These are phyloP conservation scores for Eriocheir sinensis DNA, from an alignment of 1,140 invertebrate species.

Conservation along the genomic window DNA sequence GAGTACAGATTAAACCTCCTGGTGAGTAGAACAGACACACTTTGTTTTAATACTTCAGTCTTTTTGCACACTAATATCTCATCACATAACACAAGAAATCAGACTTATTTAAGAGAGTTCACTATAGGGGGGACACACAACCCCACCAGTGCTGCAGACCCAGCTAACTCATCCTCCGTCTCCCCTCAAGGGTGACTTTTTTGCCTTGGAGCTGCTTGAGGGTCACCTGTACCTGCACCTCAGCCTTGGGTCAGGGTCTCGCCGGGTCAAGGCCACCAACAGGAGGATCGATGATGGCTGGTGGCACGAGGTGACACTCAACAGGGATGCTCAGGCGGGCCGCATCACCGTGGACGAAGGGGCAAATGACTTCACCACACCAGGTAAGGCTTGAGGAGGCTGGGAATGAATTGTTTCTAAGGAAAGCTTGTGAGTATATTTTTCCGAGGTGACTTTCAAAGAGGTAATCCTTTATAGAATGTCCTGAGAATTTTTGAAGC, in stretches of 20 bases:
- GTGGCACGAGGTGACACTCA: conserved; percentile 94
- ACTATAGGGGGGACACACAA: background rate
- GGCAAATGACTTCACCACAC: conserved; percentile 94
- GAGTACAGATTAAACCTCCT: no score
- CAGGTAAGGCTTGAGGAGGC: no score
- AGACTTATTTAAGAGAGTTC: background rate
- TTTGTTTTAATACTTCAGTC: no score
- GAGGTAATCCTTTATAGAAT: no score
- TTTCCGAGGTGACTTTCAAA: no score
- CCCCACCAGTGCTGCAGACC: background rate
- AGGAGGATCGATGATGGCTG: conserved; percentile 93
- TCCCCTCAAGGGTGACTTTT: conserved; percentile 89
- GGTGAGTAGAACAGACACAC: no score
- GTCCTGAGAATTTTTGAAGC: no score
- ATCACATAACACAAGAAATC: background rate
- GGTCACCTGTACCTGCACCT: conserved; percentile 96
- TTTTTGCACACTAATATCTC: background rate
- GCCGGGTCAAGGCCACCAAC: conserved; percentile 91
- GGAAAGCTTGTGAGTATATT: no score
- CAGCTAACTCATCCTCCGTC: background rate
- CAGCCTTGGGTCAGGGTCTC: conserved; percentile 94
- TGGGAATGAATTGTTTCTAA: no score
- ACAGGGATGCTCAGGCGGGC: conserved; percentile 90
- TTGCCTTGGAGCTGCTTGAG: conserved; percentile 96
- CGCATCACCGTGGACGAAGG: conserved; percentile 94